Evolutionary conservation across 2,113 vertebrate genomes (phyloP).

Genomic region (Hucho hucho): DNA sequence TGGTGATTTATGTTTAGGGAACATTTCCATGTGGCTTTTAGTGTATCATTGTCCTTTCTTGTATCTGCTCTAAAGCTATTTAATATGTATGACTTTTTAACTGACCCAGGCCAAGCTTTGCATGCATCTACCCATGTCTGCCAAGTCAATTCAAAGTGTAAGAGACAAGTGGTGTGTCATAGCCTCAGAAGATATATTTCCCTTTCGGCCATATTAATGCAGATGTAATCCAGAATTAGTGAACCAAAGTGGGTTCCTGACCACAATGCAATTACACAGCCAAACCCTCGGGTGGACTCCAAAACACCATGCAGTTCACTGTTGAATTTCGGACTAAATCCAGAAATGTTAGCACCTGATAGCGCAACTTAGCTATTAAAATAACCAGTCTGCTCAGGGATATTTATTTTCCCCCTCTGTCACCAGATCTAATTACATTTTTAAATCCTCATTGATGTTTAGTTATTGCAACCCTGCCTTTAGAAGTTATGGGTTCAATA

Average conservation of each 20-base stretch:
- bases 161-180: no score
- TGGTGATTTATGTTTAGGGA: no score
- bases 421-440: neutral
- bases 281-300: neutral
- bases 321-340: neutral
- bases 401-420: neutral
- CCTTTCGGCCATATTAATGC: neutral
- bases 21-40: no score
- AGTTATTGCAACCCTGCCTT: neutral
- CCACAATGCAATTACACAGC: neutral
- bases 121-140: no score
- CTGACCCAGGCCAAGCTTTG: no score
- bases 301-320: neutral
- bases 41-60: no score
- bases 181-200: neutral
- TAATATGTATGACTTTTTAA: no score
- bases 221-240: slow-evolving; percentile 1
- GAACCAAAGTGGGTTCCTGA: neutral
- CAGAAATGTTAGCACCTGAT: neutral
- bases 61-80: no score
- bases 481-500: neutral
- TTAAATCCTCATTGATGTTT: neutral
- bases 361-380: neutral
- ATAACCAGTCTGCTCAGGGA: neutral
- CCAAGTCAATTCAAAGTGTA: no score